phyloP scores from a whole-genome alignment of 2,888 invertebrate genomes.

The Leptinotarsa haldemani region DNA sequence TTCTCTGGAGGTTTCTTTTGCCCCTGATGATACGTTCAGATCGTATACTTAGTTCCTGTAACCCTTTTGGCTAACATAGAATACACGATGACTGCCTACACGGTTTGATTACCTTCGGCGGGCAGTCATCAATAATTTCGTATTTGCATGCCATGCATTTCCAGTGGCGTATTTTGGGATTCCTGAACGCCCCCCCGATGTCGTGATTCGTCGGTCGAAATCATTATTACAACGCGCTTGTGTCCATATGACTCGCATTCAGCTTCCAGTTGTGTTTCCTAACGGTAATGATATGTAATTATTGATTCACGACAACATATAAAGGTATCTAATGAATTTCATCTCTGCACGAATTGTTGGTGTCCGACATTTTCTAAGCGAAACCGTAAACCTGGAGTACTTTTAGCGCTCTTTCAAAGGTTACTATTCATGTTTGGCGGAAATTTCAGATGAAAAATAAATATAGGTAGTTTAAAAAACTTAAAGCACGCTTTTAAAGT shows the following conservation, averaged over 20 bases:
- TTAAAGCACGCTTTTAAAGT: no score
- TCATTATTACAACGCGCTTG: conserved; percentile 1
- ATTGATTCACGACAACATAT: background rate
- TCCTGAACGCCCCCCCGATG: conserved; percentile 4
- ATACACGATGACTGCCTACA: conserved; percentile 22
- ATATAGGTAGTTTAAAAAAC: no score
- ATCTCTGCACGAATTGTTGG: background rate
- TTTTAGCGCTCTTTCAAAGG: no score
- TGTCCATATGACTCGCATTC: background rate
- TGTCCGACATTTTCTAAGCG: background rate
- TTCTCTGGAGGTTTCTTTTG: conserved; percentile 2
- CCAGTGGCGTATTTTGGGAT: conserved; percentile 23
- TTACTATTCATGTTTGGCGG: no score
- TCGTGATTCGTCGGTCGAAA: conserved; percentile 8
- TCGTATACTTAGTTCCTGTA: conserved; percentile 23
- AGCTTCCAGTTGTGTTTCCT: conserved; percentile 11
- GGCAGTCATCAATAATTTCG: conserved; percentile 24
- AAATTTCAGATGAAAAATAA: no score
- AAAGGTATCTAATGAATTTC: background rate
- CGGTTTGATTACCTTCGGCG: conserved; percentile 24
- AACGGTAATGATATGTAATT: background rate
- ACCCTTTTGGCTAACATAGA: conserved; percentile 24
- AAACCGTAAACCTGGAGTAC: background rate
- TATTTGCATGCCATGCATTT: conserved; percentile 25
- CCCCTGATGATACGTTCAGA: conserved; percentile 22